phyloP scores from a whole-genome alignment of 1,140 invertebrate genomes.

The Centruroides vittatus region DNA sequence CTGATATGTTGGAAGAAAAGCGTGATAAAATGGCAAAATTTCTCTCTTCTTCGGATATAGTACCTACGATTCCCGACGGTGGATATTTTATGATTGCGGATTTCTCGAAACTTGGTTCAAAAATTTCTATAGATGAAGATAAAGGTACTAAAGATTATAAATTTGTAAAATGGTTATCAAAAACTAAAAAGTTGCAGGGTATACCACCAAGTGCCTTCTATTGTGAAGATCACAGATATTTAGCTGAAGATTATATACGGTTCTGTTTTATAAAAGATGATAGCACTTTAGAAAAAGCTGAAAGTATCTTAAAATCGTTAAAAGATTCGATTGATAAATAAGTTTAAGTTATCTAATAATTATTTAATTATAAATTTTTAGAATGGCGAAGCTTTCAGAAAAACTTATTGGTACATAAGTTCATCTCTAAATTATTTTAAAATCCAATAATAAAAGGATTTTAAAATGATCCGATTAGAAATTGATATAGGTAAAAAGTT shows the following conservation, averaged over 20 bases:
- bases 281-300: constrained; percentile 53
- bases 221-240: constrained; percentile 55
- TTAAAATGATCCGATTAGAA: no score
- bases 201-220: constrained; percentile 95
- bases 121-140: constrained; percentile 22
- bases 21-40: constrained; percentile 59
- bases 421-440: no score
- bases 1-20: constrained; percentile 63
- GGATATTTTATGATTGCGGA: constrained; percentile 96
- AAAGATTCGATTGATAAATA: constrained; percentile 24
- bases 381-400: no score
- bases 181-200: constrained; percentile 78
- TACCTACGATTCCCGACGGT: constrained; percentile 82
- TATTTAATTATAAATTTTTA: no score
- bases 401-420: no score
- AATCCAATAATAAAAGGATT: no score
- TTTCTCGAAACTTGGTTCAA: constrained; percentile 53
- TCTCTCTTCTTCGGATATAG: constrained; percentile 58
- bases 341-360: no score
- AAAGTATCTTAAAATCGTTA: constrained; percentile 45
- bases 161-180: constrained; percentile 91
- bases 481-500: no score
- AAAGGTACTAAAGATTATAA: constrained; percentile 57
- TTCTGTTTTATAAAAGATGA: constrained; percentile 88
- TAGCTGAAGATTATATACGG: constrained; percentile 76